Evolutionary conservation across 2,797 vertebrate genomes (phyloP), one percentile per base, ranked within the genome.

Genomic region (Cuculus canorus): DNA sequence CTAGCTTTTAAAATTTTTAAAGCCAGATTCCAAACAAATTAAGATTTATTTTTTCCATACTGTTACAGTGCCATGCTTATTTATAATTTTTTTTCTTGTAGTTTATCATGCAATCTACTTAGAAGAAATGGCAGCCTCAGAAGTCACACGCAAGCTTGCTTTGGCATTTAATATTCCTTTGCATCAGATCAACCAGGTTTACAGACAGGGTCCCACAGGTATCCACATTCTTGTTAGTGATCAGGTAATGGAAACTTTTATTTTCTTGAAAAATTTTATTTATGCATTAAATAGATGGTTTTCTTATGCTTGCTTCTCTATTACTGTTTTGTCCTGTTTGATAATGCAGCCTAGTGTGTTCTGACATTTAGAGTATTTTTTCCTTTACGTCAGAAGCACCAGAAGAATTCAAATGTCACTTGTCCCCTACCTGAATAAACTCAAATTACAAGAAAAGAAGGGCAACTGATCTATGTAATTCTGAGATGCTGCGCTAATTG

Each of bases 21-120:
- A 82, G 52, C 22, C 6, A 5, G 21, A 27, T 4, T 80, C 17
- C 37, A 53, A 82, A 66, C 11, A 52, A 30, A 41, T 30, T 18
- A 4, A 8, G 22, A 1, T 24, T 33, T 56, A 60, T 56, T 72
- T 60, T 60, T 56, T 72, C 43, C 18, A 19, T 41, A 0, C 0
- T 7, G 8, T 25, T 59, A 35, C 41, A 37, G 45, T 39, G 33
- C 25, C 9, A 2, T 70, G 25, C 37, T 82, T 43, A 77, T 5
- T 16, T 33, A 39, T 50, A 11, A 11, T 56, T 33, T 86, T 86
- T 88, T 86, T 71, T n/a, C 77, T 97, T 96, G 64, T 80, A 99
- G 98, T 99, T 96, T 99, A 99, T 97, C 99, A 99, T 90, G 99
- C 99, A 95, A 98, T 99, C 97, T 99, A 99, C 97, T 97, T 99